Conservation (phyloP, 2,888 invertebrate species). For the Platycnemis pennipes region DNA sequence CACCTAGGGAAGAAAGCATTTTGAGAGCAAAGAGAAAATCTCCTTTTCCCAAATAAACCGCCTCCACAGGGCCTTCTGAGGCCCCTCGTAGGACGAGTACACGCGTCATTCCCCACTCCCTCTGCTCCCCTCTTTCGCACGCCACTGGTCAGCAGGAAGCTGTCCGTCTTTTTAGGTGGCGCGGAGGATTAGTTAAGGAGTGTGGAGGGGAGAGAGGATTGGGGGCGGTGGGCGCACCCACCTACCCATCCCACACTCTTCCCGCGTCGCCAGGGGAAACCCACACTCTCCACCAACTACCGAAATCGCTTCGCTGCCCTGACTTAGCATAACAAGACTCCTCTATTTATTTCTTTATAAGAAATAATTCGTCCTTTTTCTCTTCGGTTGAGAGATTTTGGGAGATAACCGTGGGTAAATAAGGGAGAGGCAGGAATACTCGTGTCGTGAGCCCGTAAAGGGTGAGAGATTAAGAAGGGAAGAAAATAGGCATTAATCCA, state of each 20-base stretch:
- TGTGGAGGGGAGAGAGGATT: neutral
- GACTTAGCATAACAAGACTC: neutral
- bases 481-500: constrained; percentile 37
- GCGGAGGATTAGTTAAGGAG: constrained; percentile 33
- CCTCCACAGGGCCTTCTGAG: neutral
- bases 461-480: constrained; percentile 27
- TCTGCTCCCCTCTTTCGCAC: neutral
- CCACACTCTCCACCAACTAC: neutral
- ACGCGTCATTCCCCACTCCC: neutral
- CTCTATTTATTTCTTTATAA: neutral
- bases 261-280: neutral
- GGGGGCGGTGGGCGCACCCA: constrained; percentile 1
- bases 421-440: constrained; percentile 30
- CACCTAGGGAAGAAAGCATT: neutral
- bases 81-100: neutral
- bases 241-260: constrained; percentile 43
- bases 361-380: constrained; percentile 9
- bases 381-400: neutral
- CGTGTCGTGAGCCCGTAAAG: constrained; percentile 45
- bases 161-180: constrained; percentile 64
- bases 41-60: neutral
- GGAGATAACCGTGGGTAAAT: constrained; percentile 10
- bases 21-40: neutral
- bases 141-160: constrained; percentile 66
- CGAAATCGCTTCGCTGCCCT: neutral